phyloP scores from a whole-genome alignment of 92 coral and sea anemone species.

The Metridium senile region DNA sequence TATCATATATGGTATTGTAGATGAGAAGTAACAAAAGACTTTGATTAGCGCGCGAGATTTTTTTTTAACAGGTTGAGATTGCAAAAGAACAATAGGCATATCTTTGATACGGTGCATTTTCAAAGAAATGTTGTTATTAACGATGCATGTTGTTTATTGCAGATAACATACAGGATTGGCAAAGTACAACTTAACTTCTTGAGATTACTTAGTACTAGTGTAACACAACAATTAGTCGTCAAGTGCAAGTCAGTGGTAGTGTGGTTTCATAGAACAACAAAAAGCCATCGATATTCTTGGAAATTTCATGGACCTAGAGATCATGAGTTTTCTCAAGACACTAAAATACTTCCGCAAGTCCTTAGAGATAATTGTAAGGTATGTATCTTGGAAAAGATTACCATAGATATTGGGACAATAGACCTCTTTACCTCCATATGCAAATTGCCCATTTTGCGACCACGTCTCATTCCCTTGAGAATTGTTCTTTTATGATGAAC shows the following conservation, averaged over 20 bases:
- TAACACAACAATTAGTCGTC: slow-evolving; percentile 73
- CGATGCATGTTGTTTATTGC: background rate
- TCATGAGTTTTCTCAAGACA: slow-evolving; percentile 67
- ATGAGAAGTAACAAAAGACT: too few relatives aligned
- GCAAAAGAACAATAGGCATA: too few relatives aligned
- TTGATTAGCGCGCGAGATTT: too few relatives aligned
- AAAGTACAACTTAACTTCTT: slow-evolving; percentile 95
- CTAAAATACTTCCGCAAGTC: slow-evolving; percentile 70
- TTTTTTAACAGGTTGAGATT: too few relatives aligned
- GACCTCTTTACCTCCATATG: too few relatives aligned
- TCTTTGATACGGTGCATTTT: too few relatives aligned
- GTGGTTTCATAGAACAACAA: slow-evolving; percentile 83
- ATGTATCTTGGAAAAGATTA: background rate
- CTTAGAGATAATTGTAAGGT: slow-evolving; percentile 91
- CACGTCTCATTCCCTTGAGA: too few relatives aligned
- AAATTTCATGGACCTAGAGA: slow-evolving; percentile 89
- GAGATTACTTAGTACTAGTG: slow-evolving; percentile 83
- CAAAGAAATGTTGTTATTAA: background rate
- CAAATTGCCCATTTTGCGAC: too few relatives aligned
- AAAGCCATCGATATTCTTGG: slow-evolving; percentile 81
- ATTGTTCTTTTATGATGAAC: too few relatives aligned
- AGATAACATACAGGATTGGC: slow-evolving; percentile 81
- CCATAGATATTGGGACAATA: too few relatives aligned
- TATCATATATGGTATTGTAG: too few relatives aligned
- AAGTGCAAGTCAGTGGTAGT: slow-evolving; percentile 87